Percentiles rank a stretch among this genome's conserved stretches.
These are phyloP conservation scores for Laothoe populi DNA, from an alignment of 2,888 invertebrate species.

Conservation along the genomic window DNA sequence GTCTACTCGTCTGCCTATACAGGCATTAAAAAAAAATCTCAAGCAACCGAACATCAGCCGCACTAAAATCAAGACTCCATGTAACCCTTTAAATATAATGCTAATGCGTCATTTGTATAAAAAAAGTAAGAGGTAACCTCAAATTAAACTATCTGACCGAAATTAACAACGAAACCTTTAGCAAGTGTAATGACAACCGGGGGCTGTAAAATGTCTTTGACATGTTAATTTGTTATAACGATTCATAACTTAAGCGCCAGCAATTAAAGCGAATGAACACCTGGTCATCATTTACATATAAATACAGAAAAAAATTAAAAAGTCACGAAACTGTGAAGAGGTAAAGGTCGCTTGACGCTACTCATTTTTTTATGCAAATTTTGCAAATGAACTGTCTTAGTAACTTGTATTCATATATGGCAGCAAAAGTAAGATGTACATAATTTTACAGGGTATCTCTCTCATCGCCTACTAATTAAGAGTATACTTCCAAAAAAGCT, in stretches of 20 bases:
- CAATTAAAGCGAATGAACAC: conserved; percentile 10
- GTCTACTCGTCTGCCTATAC: no score
- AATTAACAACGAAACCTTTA: background rate
- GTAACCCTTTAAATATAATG: no score
- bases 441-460: no score
- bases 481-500: no score
- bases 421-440: no score
- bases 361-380: conserved; percentile 6
- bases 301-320: conserved; percentile 4
- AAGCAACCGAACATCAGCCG: no score
- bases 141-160: conserved; percentile 4
- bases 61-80: no score
- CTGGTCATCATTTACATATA: conserved; percentile 9
- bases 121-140: background rate
- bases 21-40: no score
- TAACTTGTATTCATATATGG: no score
- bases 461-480: no score
- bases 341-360: background rate
- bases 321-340: background rate
- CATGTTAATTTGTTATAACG: conserved; percentile 9
- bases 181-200: conserved; percentile 12
- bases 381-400: no score
- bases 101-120: no score
- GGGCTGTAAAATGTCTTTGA: conserved; percentile 13
- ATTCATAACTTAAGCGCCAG: conserved; percentile 11